A percentile compares a stretch with the other conserved stretches of the same genome.
These are phyloP conservation scores for Loriculus beryllinus DNA, from an alignment of 2,797 vertebrate species.

Conservation along the genomic window DNA sequence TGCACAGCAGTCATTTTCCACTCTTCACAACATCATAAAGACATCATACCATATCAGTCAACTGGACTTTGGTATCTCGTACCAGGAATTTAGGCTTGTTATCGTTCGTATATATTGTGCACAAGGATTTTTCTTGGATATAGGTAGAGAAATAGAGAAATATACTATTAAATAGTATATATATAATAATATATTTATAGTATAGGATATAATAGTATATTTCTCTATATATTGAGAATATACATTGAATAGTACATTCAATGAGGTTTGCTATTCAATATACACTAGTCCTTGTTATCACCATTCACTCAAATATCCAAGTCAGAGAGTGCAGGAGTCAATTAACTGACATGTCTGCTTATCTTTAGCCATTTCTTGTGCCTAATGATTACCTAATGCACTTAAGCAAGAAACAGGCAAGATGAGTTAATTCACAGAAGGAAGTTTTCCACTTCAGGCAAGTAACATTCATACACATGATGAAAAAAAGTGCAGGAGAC, in stretches of 20 bases:
- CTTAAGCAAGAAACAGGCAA: background rate
- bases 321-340: background rate
- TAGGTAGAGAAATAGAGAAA: background rate
- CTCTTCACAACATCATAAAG: background rate
- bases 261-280: background rate
- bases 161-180: background rate
- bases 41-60: background rate
- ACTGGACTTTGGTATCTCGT: background rate
- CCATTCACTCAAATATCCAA: background rate
- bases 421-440: background rate
- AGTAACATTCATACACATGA: background rate
- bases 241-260: background rate
- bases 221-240: background rate
- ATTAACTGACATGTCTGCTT: background rate
- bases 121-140: background rate
- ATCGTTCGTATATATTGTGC: background rate
- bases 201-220: background rate
- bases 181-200: no score
- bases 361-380: background rate
- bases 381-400: background rate
- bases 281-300: background rate
- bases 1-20: background rate
- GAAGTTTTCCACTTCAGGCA: background rate
- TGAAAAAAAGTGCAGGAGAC: background rate
- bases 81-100: background rate